Conservation (phyloP, 2,888 invertebrate genomes). For the Deilephila porcellus region DNA sequence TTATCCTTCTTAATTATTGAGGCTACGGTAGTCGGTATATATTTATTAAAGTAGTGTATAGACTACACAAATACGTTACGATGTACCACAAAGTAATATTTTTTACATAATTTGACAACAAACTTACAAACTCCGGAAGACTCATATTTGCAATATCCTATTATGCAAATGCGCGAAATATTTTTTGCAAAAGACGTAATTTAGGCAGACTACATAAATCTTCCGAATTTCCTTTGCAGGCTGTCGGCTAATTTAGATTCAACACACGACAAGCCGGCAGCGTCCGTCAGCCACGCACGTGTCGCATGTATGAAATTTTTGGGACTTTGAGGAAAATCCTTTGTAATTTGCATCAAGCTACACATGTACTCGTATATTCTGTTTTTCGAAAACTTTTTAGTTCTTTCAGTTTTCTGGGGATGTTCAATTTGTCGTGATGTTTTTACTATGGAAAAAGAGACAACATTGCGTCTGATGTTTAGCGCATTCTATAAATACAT, state of each 20-base stretch:
- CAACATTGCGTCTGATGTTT: neutral
- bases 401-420: constrained; percentile 1
- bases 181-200: constrained; percentile 28
- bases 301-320: constrained; percentile 58
- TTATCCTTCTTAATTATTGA: too few relatives aligned
- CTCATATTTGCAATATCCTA: constrained; percentile 37
- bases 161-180: constrained; percentile 22
- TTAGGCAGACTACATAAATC: constrained; percentile 28
- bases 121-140: neutral
- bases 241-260: constrained; percentile 30
- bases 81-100: too few relatives aligned
- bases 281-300: constrained; percentile 44
- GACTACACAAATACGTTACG: too few relatives aligned
- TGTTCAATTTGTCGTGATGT: neutral
- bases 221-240: constrained; percentile 25
- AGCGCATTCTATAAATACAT: too few relatives aligned
- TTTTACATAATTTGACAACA: too few relatives aligned
- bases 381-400: constrained; percentile 31
- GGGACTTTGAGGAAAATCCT: constrained; percentile 50
- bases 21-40: too few relatives aligned
- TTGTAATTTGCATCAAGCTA: constrained; percentile 40
- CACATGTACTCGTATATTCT: constrained; percentile 24
- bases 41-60: too few relatives aligned
- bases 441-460: neutral
- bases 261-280: constrained; percentile 11